Evolutionary conservation across 2,113 vertebrate genomes (phyloP), one percentile per base, ranked within the genome.

Genomic region (human (Homo sapiens)): DNA sequence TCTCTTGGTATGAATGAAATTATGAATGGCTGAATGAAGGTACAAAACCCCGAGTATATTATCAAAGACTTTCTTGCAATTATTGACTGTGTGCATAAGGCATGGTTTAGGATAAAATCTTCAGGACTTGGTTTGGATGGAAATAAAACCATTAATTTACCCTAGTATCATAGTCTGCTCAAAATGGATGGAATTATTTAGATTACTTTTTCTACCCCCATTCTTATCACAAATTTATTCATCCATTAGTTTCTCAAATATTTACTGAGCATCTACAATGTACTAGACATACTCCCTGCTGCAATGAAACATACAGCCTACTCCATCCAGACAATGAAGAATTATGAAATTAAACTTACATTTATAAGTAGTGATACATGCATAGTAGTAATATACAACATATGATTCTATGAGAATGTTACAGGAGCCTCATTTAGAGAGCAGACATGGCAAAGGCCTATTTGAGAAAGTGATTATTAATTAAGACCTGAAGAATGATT

Each of bases 221-320:
- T 45, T 87, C 48, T 95, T 93, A 68, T 72, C 64, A 57, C 50
- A 78, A 64, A 93, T 73, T 66, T 95, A 68, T 81, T 97, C 82
- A 94, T 50, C 16, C 30, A 55, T 55, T 89, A 75, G 45, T 85
- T 93, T 97, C 45, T 89, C 73, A 94, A 27, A 78, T 94, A 94
- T 73, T 90, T 93, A 52, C 55, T 94, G 30, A 92, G 25, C 5
- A 61, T 35, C 72, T 82, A 61, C 18, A 75, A 43, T 38, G 3
- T 61, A 48, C 48, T 88, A 88, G 45, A 85, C 22, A 85, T 85
- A 78, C 12, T n/a, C 2, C 52, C 5, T 23, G 76, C 23, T 40
- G 2, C 87, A 66, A 82, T 70, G 57, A 90, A 94, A 72, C 16
- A 75, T 30, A 52, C 10, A 84, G n/a, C n/a, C 38, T 79, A 43